Conservation (phyloP, 30 jellyfish, hydroid and myxozoan species). For the Hydractinia echinata region DNA sequence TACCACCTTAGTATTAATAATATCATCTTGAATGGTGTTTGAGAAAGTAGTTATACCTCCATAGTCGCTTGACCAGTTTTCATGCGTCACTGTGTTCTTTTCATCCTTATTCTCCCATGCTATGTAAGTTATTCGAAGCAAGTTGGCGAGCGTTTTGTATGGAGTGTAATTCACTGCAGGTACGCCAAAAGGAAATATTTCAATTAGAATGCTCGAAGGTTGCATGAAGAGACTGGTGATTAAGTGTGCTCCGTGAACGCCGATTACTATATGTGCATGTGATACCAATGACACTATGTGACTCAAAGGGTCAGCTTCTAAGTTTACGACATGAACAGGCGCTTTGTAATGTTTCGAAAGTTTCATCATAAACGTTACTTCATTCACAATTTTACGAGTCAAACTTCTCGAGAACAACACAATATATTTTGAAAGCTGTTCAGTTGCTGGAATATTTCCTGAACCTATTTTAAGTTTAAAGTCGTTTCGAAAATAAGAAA, state of each 20-base stretch:
- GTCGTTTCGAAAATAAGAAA: conserved; percentile 32
- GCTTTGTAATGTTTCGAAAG: conserved; percentile 48
- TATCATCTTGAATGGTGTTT: conserved; percentile 25
- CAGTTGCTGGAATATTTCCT: background rate
- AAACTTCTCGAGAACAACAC: conserved; percentile 55
- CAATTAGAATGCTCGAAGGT: conserved; percentile 54
- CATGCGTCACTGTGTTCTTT: conserved; percentile 39
- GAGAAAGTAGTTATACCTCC: conserved; percentile 80
- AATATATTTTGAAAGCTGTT: conserved; percentile 23
- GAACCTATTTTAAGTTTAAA: conserved; percentile 2
- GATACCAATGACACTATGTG: conserved; percentile 38
- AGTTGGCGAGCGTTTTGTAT: conserved; percentile 56
- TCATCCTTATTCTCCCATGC: conserved; percentile 53
- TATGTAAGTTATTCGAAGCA: conserved; percentile 40
- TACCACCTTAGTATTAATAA: conserved; percentile 29
- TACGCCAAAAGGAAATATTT: conserved; percentile 79
- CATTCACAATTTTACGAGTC: conserved; percentile 59
- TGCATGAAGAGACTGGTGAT: conserved; percentile 52
- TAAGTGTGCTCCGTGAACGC: conserved; percentile 95
- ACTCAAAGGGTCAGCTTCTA: conserved; percentile 31
- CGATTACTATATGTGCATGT: conserved; percentile 59
- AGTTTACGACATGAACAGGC: conserved; percentile 41
- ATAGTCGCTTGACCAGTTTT: conserved; percentile 44
- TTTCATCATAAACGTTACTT: conserved; percentile 50
- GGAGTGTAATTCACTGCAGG: conserved; percentile 85